Base-by-base conservation (phyloP, 2,888 invertebrate species). In the Rhimphoctona megacephalus region DNA sequence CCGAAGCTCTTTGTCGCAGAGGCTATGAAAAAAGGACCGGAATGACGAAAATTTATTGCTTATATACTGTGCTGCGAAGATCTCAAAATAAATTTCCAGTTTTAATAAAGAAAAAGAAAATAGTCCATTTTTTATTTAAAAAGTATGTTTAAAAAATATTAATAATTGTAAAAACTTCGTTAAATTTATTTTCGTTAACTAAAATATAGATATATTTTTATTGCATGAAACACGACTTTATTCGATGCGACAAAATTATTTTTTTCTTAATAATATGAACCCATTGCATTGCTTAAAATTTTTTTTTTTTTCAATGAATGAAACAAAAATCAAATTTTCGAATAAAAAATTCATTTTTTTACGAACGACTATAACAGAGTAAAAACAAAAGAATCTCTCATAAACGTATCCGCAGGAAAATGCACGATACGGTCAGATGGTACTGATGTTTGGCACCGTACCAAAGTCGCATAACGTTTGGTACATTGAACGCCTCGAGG, bases 401-500 rank as follows among this genome's bases (percentile, higher is more conserved):
- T 61, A 61, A 61, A 61, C 61, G 69, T 30, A 30, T 36, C 77
- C 69, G 69, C 66, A 67, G 33, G 61, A 43, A 69, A 52, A 86
- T 83, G 85, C 85, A 81, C 81, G 85, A 79, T 82, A 82, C 86
- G 89, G 85, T 89, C 90, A 87, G 83, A 82, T 73, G 83, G 78
- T 69, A 36, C 76, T 22, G 64, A 57, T 80, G 52, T 81, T 90
- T 91, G 91, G 90, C 90, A 84, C 67, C 81, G 77, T 83, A 89
- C 90, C 91, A 91, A 88, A 88, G 87, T 89, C 89, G 86, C 87
- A 88, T 89, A 88, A 90, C 88, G 87, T 88, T 88, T 88, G 85
- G 83, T 90, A 88, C 85, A 87, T 84, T 85, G 84, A 85, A 86
- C 85, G 87, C 81, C 83, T 74, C 67, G 46, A 80, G 88, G 66